Conservation (phyloP, 1,140 invertebrate species). For the Homarus americanus region DNA sequence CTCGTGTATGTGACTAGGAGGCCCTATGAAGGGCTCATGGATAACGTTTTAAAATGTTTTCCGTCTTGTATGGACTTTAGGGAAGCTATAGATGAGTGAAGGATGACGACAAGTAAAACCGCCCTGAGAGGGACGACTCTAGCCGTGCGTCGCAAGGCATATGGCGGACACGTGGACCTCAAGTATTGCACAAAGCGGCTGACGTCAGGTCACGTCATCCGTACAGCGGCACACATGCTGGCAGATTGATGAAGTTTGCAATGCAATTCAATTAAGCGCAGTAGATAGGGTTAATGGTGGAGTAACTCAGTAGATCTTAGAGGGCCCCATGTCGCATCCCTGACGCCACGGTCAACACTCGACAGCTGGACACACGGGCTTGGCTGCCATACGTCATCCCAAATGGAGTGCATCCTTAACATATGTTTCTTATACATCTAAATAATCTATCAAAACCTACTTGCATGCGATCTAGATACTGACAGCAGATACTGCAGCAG, state of each 20-base stretch:
- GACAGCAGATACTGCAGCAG: constrained; percentile 41
- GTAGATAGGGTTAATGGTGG: constrained; percentile 8
- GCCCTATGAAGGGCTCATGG: too few species aligned
- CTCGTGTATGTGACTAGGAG: too few species aligned
- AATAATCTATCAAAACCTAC: constrained; percentile 10
- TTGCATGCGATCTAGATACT: constrained; percentile 27
- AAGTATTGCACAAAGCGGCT: constrained; percentile 28
- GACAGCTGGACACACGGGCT: not conserved
- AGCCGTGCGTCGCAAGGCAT: constrained; percentile 8
- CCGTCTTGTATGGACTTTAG: not conserved
- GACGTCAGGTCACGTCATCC: constrained; percentile 36
- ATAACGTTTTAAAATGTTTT: not conserved
- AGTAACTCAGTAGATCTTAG: not conserved
- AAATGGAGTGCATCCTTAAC: not conserved
- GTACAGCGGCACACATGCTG: constrained; percentile 2
- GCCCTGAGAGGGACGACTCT: constrained; percentile 8
- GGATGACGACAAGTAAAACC: not conserved
- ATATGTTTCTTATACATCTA: constrained; percentile 29
- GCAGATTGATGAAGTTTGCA: constrained; percentile 52
- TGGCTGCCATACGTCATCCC: not conserved
- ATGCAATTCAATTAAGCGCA: constrained; percentile 53
- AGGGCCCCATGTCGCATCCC: constrained; percentile 5
- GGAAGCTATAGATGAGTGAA: not conserved
- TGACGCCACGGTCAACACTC: not conserved
- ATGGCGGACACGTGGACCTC: constrained; percentile 37